Base-by-base conservation (phyloP, 2,113 vertebrate species). In the Morone saxatilis region DNA sequence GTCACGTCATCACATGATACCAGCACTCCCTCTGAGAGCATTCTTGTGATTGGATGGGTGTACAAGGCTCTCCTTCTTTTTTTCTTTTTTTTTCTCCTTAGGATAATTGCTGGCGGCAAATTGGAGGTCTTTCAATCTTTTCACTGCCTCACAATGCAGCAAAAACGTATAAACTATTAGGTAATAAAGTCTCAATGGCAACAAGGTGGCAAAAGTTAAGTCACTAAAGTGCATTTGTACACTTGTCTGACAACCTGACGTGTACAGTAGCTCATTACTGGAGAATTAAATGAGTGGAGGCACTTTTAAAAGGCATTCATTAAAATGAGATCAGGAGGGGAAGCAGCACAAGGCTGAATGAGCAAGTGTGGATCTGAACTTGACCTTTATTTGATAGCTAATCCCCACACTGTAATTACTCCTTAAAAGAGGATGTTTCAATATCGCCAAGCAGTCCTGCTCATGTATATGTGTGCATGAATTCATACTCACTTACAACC, bases 231-330 rank as follows among this genome's bases (percentile, higher is more conserved):
- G 25, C 45, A 38, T 85, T 80, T 68, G 43, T 71, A 70, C 61
- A 78, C 71, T 56, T 69, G 31, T 85, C 19, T 89, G 79, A 81
- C 54, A 31, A 63, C 45, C 85, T 79, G 78, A 83, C 80, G 78
- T 79, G 20, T 48, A 84, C 71, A 73, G 77, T 43, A 76, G 61
- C 60, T 86, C 84, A 90, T 90, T 85, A 91, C 61, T 75, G 63
- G 38, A 73, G 76, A 80, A 88, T 90, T 75, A 83, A 62, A 41
- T 4, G 1, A 82, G 71, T 67, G 11, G 67, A 76, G 67, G 53
- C 72, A 78, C 62, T 88, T 83, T 83, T 47, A 79, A 81, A 92
- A 90, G 76, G 41, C 53, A 75, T 77, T 87, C 81, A 94, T 94
- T 91, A 89, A 86, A 92, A 76, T 73, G n/a, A 88, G 88, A 91